Evolutionary conservation across 2,113 vertebrate genomes (phyloP).

Genomic region (Diadophis punctatus): DNA sequence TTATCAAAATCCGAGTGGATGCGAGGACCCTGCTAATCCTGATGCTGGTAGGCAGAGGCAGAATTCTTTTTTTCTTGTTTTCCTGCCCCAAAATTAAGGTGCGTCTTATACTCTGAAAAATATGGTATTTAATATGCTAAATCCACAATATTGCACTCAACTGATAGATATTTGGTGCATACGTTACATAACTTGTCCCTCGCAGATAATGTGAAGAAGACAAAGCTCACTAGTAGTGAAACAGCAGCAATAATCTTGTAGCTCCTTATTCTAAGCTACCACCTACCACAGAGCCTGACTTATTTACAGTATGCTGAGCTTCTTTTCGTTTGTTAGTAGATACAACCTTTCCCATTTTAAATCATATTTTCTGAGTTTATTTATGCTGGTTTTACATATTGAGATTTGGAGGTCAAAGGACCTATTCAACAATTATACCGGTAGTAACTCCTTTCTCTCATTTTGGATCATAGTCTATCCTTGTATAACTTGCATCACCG

Average conservation of each 20-base stretch:
- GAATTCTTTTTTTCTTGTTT: too few relatives aligned
- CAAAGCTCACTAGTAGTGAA: not conserved
- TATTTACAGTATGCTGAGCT: slow-evolving; percentile 27
- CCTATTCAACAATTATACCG: not conserved
- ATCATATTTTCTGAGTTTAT: not conserved
- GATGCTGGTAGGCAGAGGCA: too few relatives aligned
- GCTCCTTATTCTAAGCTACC: not conserved
- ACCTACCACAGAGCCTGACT: not conserved
- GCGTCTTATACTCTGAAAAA: too few relatives aligned
- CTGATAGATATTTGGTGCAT: slow-evolving; percentile 67
- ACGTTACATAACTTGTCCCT: not conserved
- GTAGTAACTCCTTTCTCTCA: not conserved
- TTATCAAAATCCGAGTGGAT: too few relatives aligned
- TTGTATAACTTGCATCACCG: too few relatives aligned
- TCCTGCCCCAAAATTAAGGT: too few relatives aligned
- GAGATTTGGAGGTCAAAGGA: not conserved
- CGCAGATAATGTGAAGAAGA: not conserved
- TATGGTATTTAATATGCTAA: slow-evolving; percentile 64
- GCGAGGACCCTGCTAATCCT: too few relatives aligned
- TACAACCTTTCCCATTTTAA: not conserved
- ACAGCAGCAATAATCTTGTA: not conserved
- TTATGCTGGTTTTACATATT: too few relatives aligned
- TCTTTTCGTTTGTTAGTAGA: not conserved
- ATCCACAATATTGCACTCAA: slow-evolving; percentile 87
- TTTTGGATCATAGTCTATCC: not conserved